Percentiles rank a stretch among this genome's conserved stretches.
These are phyloP conservation scores for Aporophyla lueneburgensis DNA, from an alignment of 2,888 invertebrate genomes.

Conservation along the genomic window DNA sequence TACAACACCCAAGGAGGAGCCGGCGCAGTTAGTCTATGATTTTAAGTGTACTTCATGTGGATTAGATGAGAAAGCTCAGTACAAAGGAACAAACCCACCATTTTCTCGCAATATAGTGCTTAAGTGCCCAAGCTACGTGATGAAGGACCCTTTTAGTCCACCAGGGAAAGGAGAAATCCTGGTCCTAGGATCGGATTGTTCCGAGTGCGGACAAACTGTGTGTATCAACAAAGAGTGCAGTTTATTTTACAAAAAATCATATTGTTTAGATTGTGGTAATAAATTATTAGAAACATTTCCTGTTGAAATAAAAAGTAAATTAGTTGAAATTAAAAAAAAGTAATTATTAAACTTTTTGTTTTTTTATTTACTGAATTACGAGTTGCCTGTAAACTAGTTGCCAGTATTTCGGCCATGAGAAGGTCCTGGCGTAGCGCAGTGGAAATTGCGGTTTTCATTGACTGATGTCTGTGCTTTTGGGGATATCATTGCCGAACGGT, in stretches of 20 bases:
- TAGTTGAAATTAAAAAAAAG: slow-evolving; percentile 82
- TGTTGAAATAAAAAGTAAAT: slow-evolving; percentile 92
- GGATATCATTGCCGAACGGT: too few relatives aligned
- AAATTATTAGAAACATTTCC: slow-evolving; percentile 92
- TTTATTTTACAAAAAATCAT: slow-evolving; percentile 94
- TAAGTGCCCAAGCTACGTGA: slow-evolving; percentile 94
- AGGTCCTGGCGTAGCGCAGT: neutral
- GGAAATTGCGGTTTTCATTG: neutral
- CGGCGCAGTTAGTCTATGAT: slow-evolving; percentile 75
- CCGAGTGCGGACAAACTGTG: slow-evolving; percentile 92
- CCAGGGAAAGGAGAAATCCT: slow-evolving; percentile 94
- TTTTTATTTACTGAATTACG: slow-evolving; percentile 17
- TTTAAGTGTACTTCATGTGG: slow-evolving; percentile 93
- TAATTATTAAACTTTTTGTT: slow-evolving; percentile 1
- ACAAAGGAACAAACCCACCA: slow-evolving; percentile 94
- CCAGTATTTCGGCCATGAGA: neutral
- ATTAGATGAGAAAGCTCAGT: slow-evolving; percentile 93
- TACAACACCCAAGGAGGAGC: slow-evolving; percentile 73
- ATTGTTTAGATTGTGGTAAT: slow-evolving; percentile 93
- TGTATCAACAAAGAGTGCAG: slow-evolving; percentile 95
- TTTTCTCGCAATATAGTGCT: slow-evolving; percentile 93
- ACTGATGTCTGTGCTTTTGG: too few relatives aligned
- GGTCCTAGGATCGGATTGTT: slow-evolving; percentile 94
- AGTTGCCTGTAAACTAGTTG: neutral
- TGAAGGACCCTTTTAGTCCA: slow-evolving; percentile 96